Evolutionary conservation across 2,888 invertebrate species (phyloP).

Genomic region (Sthenelais limicola): DNA sequence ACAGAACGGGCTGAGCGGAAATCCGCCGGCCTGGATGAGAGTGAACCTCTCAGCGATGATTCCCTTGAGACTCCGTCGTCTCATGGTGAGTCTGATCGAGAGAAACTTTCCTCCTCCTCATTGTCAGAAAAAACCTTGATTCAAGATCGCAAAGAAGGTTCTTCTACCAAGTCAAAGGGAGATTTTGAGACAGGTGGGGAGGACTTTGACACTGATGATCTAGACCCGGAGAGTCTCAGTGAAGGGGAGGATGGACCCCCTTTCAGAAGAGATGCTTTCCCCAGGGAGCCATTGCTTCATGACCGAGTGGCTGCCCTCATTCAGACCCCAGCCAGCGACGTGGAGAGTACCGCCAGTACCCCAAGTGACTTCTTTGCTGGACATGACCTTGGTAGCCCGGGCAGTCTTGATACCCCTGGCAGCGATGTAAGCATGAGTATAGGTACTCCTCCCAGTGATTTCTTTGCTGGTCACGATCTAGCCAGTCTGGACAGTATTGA

Average conservation of each 20-base stretch:
- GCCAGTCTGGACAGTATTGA: background rate
- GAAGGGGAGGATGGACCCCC: background rate
- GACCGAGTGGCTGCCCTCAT: slow-evolving; percentile 20
- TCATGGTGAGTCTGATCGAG: slow-evolving; percentile 25
- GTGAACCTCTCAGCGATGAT: slow-evolving; percentile 25
- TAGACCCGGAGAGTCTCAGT: slow-evolving; percentile 32
- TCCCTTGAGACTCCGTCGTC: slow-evolving; percentile 25
- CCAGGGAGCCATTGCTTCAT: background rate
- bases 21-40: slow-evolving; percentile 27
- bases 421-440: background rate
- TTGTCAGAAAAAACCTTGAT: too few relatives aligned
- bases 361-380: slow-evolving; percentile 34
- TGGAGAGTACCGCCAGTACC: slow-evolving; percentile 10
- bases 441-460: slow-evolving; percentile 25
- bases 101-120: background rate
- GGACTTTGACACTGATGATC: slow-evolving; percentile 31
- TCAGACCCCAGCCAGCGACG: slow-evolving; percentile 12
- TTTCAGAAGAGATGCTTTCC: background rate
- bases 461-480: slow-evolving; percentile 28
- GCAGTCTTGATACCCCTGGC: slow-evolving; percentile 26
- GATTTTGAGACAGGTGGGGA: slow-evolving; percentile 28
- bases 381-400: background rate
- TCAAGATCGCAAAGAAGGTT: background rate
- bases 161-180: background rate
- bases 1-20: slow-evolving; percentile 6